phyloP scores from a whole-genome alignment of 1,140 invertebrate species.

The Notospermus geniculatus region DNA sequence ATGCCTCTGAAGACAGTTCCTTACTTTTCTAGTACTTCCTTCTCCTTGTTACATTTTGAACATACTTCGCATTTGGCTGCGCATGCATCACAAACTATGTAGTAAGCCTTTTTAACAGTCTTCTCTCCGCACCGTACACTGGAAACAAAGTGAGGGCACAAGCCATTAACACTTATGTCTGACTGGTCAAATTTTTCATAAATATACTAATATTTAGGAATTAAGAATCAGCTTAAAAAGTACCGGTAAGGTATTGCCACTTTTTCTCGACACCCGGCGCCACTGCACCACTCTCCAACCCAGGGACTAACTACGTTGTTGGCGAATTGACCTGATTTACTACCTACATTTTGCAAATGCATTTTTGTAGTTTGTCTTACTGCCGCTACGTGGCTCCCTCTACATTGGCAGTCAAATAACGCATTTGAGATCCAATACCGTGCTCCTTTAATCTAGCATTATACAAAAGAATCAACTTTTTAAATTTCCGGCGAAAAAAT shows the following conservation, averaged over 20 bases:
- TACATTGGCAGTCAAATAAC: too few relatives aligned
- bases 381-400: too few relatives aligned
- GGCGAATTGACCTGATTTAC: too few relatives aligned
- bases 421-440: too few relatives aligned
- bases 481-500: background rate
- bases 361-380: too few relatives aligned
- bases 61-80: slow-evolving; percentile 67
- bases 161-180: background rate
- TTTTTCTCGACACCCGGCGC: too few relatives aligned
- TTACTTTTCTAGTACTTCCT: slow-evolving; percentile 46
- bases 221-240: background rate
- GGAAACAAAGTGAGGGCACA: slow-evolving; percentile 18
- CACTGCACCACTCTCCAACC: too few relatives aligned
- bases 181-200: background rate
- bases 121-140: slow-evolving; percentile 76
- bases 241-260: too few relatives aligned
- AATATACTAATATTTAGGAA: background rate
- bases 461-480: background rate
- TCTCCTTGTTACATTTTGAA: slow-evolving; percentile 75
- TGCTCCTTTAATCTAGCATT: background rate
- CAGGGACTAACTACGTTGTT: too few relatives aligned
- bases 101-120: slow-evolving; percentile 79
- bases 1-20: too few relatives aligned
- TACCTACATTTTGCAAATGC: too few relatives aligned
- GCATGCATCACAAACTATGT: slow-evolving; percentile 75